A percentile compares a stretch with the other conserved stretches of the same genome.
Conservation (phyloP, 2,888 invertebrate species). For the Vandiemenella viatica region DNA sequence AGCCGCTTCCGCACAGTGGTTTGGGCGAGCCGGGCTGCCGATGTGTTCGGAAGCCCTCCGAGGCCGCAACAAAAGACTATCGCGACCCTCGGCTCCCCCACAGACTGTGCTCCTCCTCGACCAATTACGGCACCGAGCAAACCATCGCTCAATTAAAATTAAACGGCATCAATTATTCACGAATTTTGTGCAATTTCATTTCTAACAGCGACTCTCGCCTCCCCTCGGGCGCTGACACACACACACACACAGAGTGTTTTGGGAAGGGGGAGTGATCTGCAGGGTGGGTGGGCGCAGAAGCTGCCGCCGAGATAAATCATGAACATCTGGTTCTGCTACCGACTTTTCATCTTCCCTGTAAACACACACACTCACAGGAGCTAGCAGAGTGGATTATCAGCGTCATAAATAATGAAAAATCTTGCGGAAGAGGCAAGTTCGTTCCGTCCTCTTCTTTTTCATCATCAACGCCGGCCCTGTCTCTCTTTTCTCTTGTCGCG, state of each 20-base stretch:
- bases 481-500: too few species aligned
- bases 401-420: neutral
- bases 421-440: neutral
- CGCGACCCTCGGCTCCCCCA: neutral
- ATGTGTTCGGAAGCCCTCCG: too few species aligned
- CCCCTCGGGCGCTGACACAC: neutral
- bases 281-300: too few species aligned
- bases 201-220: slow-evolving; percentile 12
- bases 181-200: slow-evolving; percentile 18
- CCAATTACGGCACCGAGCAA: slow-evolving; percentile 9
- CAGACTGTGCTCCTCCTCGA: neutral
- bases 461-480: neutral
- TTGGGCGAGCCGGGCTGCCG: too few species aligned
- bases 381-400: neutral
- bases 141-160: slow-evolving; percentile 20
- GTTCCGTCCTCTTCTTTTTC: neutral
- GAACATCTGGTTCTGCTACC: neutral
- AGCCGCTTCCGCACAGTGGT: too few species aligned
- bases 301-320: neutral
- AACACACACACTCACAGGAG: too few species aligned
- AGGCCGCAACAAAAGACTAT: too few species aligned
- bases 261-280: too few species aligned
- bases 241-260: too few species aligned
- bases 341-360: neutral
- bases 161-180: slow-evolving; percentile 19